Percentiles rank a stretch among this genome's conserved stretches.
These are phyloP conservation scores for Syngnathus floridae DNA, from an alignment of 2,113 vertebrate species.

Conservation along the genomic window DNA sequence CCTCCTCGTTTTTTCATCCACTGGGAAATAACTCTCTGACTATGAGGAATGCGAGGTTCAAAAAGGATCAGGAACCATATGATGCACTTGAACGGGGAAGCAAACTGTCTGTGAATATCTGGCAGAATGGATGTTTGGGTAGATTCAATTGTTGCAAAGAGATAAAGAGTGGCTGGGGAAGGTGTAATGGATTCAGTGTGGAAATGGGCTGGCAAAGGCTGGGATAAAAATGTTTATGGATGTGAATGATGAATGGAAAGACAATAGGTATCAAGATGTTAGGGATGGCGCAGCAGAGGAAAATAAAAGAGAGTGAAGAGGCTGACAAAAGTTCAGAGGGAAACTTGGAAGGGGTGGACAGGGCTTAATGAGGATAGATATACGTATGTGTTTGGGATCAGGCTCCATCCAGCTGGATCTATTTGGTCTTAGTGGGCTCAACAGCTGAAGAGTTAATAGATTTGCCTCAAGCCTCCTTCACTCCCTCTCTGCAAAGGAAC, in stretches of 20 bases:
- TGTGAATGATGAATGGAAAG: conserved; percentile 50
- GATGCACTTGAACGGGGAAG: conserved; percentile 28
- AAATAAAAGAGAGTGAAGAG: conserved; percentile 20
- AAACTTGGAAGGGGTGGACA: conserved; percentile 8
- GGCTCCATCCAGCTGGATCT: conserved; percentile 5
- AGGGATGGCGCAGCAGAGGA: conserved; percentile 9
- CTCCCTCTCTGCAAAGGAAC: conserved; percentile 1
- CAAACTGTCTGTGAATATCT: conserved; percentile 39
- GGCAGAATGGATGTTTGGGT: conserved; percentile 29
- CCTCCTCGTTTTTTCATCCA: conserved; percentile 16
- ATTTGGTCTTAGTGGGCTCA: conserved; percentile 26
- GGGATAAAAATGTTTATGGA: conserved; percentile 27
- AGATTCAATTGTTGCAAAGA: conserved; percentile 43
- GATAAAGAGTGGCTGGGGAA: conserved; percentile 37
- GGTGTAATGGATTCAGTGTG: conserved; percentile 48
- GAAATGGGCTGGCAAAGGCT: conserved; percentile 34
- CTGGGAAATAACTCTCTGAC: conserved; percentile 1
- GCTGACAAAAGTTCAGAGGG: conserved; percentile 7
- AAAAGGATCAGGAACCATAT: conserved; percentile 4
- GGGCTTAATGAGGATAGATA: conserved; percentile 40
- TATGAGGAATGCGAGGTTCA: conserved; percentile 27
- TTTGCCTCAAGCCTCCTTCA: conserved; percentile 12
- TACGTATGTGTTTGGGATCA: conserved; percentile 7
- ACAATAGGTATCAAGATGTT: conserved; percentile 18
- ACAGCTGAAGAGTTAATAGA: conserved; percentile 12